Conservation (phyloP, 1,140 invertebrate genomes). For the Tyrophagus putrescentiae region DNA sequence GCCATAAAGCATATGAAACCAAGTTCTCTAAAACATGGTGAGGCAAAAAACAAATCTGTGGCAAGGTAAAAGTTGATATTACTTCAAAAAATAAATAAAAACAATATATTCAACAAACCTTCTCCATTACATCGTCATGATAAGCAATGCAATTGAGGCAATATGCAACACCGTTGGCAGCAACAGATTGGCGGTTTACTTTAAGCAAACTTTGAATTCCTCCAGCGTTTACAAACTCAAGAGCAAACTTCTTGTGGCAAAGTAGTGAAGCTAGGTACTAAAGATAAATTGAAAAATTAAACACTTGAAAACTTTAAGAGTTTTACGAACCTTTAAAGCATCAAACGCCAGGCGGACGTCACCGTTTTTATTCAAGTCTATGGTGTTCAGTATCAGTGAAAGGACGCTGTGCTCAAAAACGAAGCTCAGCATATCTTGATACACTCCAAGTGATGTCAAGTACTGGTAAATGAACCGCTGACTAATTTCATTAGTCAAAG, state of each 20-base stretch:
- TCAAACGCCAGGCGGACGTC: constrained; percentile 87
- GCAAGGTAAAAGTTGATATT: constrained; percentile 18
- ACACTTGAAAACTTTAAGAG: neutral
- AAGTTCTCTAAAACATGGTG: constrained; percentile 20
- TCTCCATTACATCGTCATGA: constrained; percentile 92
- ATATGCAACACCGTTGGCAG: constrained; percentile 85
- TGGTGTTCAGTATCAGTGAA: constrained; percentile 70
- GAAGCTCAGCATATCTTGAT: constrained; percentile 83
- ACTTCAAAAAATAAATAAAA: constrained; percentile 15
- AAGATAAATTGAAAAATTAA: constrained; percentile 32
- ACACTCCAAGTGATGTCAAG: constrained; percentile 83
- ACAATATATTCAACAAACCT: constrained; percentile 49
- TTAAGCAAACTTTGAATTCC: constrained; percentile 66
- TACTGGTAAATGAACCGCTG: constrained; percentile 84
- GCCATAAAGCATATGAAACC: constrained; percentile 61
- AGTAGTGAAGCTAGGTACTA: constrained; percentile 81
- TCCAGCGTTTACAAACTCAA: constrained; percentile 74
- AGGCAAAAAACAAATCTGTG: constrained; percentile 25
- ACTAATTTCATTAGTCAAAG: constrained; percentile 63
- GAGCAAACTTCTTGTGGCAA: constrained; percentile 92
- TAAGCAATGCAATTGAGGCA: constrained; percentile 92
- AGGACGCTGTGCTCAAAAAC: constrained; percentile 82
- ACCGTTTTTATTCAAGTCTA: constrained; percentile 69
- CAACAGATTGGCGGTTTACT: constrained; percentile 76
- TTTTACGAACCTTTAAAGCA: constrained; percentile 42